These are phyloP conservation scores for Spicauda simplicius DNA, from an alignment of 2,888 invertebrate genomes.

Conservation along the genomic window DNA sequence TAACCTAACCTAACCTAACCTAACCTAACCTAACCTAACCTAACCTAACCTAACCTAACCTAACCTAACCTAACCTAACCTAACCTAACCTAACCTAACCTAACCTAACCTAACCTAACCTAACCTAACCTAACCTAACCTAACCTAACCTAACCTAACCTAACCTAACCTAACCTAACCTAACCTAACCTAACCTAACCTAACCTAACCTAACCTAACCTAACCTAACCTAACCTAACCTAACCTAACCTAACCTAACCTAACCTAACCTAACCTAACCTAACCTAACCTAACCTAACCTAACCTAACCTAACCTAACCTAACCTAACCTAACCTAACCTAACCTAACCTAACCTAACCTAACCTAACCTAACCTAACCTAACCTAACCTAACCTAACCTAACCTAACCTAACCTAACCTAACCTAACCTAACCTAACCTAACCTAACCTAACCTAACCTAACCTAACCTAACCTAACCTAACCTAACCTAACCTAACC, in stretches of 20 bases:
- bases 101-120: slow-evolving; percentile 47
- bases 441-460: slow-evolving; percentile 47
- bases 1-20: slow-evolving; percentile 47
- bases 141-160: slow-evolving; percentile 47
- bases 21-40: slow-evolving; percentile 46
- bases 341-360: slow-evolving; percentile 47
- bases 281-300: slow-evolving; percentile 47
- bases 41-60: slow-evolving; percentile 47
- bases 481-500: slow-evolving; percentile 47
- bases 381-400: slow-evolving; percentile 47
- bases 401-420: slow-evolving; percentile 47
- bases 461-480: slow-evolving; percentile 46
- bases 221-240: slow-evolving; percentile 46
- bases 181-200: slow-evolving; percentile 47
- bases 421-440: slow-evolving; percentile 46
- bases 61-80: slow-evolving; percentile 46
- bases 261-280: slow-evolving; percentile 46
- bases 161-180: slow-evolving; percentile 46
- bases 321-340: slow-evolving; percentile 46
- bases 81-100: slow-evolving; percentile 47
- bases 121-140: slow-evolving; percentile 46
- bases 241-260: slow-evolving; percentile 47
- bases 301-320: slow-evolving; percentile 47
- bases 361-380: slow-evolving; percentile 46
- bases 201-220: slow-evolving; percentile 47